These are phyloP conservation scores for Gobionotothen gibberifrons DNA, from an alignment of 2,797 vertebrate genomes.

Conservation along the genomic window DNA sequence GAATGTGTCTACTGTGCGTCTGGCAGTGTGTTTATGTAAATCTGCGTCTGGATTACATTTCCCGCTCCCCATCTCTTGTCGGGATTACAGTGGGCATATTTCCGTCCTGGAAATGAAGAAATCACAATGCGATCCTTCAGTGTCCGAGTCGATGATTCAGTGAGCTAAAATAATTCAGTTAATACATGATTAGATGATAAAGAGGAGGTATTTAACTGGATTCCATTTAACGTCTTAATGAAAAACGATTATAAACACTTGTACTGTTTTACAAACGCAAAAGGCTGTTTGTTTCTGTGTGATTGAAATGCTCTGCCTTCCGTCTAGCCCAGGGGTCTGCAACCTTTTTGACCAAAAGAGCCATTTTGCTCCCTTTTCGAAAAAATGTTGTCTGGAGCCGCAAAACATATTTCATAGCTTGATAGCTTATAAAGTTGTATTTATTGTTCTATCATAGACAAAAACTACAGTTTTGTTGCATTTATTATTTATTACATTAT, in stretches of 20 bases:
- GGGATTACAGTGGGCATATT: slow-evolving; percentile 50
- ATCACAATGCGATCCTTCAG: slow-evolving; percentile 42
- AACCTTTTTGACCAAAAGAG: too few relatives aligned
- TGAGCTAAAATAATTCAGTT: neutral
- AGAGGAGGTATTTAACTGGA: slow-evolving; percentile 1
- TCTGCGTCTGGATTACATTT: slow-evolving; percentile 69
- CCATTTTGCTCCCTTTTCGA: too few relatives aligned
- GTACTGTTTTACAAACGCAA: slow-evolving; percentile 8
- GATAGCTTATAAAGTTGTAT: too few relatives aligned
- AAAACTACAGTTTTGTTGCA: too few relatives aligned
- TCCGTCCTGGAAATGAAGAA: slow-evolving; percentile 47
- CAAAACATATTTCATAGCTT: too few relatives aligned
- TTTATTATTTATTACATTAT: too few relatives aligned
- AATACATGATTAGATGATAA: slow-evolving; percentile 30
- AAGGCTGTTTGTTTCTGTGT: slow-evolving; percentile 3
- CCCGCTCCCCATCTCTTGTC: slow-evolving; percentile 45
- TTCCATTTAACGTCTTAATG: neutral
- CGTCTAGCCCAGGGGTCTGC: neutral
- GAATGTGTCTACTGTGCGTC: slow-evolving; percentile 60
- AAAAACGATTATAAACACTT: neutral
- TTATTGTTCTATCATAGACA: too few relatives aligned
- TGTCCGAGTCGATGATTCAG: neutral
- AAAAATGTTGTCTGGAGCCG: too few relatives aligned
- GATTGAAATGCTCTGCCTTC: neutral
- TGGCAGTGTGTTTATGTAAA: slow-evolving; percentile 69